Percentiles rank a stretch among this genome's conserved stretches.
Conservation (phyloP, 2,113 vertebrate genomes). For the Oreochromis aureus region DNA sequence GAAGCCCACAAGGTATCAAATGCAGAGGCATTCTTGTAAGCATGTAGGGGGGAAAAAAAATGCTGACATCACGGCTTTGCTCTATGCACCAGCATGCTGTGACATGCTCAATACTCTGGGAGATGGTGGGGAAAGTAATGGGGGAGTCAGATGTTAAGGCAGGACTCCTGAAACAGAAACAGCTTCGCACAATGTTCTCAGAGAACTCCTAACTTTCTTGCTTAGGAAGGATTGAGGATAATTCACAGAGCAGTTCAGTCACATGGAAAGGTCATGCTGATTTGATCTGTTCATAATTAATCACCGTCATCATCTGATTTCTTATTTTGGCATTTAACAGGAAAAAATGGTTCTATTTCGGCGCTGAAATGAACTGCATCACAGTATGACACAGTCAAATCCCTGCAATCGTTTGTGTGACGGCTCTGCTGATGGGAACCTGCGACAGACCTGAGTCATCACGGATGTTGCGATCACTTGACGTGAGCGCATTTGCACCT, state of each 20-base stretch:
- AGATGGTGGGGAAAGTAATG: not conserved
- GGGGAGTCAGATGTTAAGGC: not conserved
- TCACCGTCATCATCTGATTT: not conserved
- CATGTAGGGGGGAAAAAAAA: not conserved
- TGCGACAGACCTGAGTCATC: not conserved
- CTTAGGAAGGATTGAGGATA: not conserved
- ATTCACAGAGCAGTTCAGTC: not conserved
- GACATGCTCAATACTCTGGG: not conserved
- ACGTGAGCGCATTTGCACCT: rapidly evolving
- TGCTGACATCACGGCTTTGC: not conserved
- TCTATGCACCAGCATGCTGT: not conserved
- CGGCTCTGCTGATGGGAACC: not conserved
- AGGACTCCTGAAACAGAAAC: not conserved
- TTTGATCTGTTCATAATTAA: not conserved
- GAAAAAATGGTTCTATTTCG: not conserved
- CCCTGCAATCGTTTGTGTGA: not conserved
- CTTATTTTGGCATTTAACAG: not conserved
- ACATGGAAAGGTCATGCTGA: not conserved
- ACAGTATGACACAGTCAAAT: not conserved
- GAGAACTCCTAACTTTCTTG: not conserved
- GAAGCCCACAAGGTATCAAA: not conserved
- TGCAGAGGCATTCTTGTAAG: not conserved
- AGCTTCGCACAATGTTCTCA: not conserved
- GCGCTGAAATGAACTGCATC: not conserved
- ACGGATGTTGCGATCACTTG: not conserved